These are phyloP conservation scores for Lasioglossum vierecki DNA, from an alignment of 2,888 invertebrate genomes.

Conservation along the genomic window DNA sequence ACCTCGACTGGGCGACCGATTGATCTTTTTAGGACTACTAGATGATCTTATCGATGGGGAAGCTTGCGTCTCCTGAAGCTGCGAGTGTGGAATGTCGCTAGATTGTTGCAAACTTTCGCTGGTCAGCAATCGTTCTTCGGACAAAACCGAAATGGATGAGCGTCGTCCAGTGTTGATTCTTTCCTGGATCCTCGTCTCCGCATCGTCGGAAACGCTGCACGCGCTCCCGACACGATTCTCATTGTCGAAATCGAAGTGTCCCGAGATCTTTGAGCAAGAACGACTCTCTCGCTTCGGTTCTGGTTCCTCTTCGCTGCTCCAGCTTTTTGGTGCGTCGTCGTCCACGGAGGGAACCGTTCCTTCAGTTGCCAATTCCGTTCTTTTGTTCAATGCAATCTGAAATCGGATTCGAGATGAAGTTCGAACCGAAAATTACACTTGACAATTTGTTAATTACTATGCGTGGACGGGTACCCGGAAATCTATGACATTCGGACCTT, in stretches of 20 bases:
- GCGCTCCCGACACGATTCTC: constrained; percentile 44
- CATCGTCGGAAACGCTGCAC: constrained; percentile 40
- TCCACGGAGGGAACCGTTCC: constrained; percentile 49
- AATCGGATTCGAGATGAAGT: constrained; percentile 7
- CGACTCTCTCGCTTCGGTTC: constrained; percentile 29
- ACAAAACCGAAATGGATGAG: constrained; percentile 41
- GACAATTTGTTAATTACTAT: too few species aligned
- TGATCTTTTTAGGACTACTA: constrained; percentile 32
- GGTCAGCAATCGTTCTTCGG: constrained; percentile 29
- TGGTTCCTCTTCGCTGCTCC: constrained; percentile 68
- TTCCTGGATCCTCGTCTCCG: constrained; percentile 16
- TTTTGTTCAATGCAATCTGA: constrained; percentile 51
- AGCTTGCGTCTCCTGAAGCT: background rate
- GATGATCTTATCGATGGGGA: constrained; percentile 18
- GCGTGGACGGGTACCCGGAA: too few species aligned
- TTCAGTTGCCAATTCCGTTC: constrained; percentile 24
- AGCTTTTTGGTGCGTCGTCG: constrained; percentile 69
- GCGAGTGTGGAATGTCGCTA: constrained; percentile 22
- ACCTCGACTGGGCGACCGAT: constrained; percentile 44
- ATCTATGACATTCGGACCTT: too few species aligned
- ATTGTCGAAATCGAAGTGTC: background rate
- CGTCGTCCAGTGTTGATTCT: constrained; percentile 14
- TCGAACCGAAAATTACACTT: too few species aligned
- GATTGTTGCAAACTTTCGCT: constrained; percentile 36
- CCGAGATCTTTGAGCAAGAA: constrained; percentile 26